phyloP scores from a whole-genome alignment of 2,797 vertebrate species.

The Lycodopsis pacificus region DNA sequence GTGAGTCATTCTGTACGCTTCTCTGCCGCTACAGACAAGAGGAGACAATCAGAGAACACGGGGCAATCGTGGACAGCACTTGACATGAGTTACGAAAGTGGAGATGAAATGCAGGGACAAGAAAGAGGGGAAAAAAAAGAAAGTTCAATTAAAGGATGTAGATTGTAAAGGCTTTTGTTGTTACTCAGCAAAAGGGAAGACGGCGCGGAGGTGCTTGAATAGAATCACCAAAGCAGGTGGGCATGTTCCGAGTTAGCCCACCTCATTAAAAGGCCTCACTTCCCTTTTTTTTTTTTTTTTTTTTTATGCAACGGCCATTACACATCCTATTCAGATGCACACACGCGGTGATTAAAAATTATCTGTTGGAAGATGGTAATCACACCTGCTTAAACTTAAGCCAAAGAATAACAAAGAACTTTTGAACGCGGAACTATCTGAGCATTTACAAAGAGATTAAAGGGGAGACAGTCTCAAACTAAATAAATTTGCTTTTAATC shows the following conservation, averaged over 20 bases:
- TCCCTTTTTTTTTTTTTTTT: conserved; percentile 34
- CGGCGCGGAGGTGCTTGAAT: conserved; percentile 80
- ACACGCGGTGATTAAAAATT: conserved; percentile 85
- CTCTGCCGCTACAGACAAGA: conserved; percentile 69
- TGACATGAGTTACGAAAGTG: conserved; percentile 79
- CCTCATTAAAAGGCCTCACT: conserved; percentile 85
- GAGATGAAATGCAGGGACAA: conserved; percentile 71
- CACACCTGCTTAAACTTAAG: conserved; percentile 87
- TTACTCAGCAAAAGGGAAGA: conserved; percentile 81
- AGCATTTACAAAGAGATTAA: conserved; percentile 87
- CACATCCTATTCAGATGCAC: conserved; percentile 85
- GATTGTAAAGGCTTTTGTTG: conserved; percentile 82
- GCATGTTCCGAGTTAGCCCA: conserved; percentile 83
- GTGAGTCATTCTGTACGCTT: conserved; percentile 69
- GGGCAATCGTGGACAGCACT: conserved; percentile 72
- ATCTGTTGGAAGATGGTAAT: conserved; percentile 86
- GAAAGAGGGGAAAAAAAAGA: conserved; percentile 70
- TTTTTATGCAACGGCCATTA: conserved; percentile 84
- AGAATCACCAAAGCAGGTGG: conserved; percentile 84
- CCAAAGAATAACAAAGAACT: conserved; percentile 86
- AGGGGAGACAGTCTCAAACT: conserved; percentile 84
- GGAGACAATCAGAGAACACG: conserved; percentile 73
- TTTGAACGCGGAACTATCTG: conserved; percentile 81
- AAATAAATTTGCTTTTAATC: conserved; percentile 91
- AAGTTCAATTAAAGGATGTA: conserved; percentile 83